Conservation (phyloP, 2,113 vertebrate genomes). For the Xyrauchen texanus region DNA sequence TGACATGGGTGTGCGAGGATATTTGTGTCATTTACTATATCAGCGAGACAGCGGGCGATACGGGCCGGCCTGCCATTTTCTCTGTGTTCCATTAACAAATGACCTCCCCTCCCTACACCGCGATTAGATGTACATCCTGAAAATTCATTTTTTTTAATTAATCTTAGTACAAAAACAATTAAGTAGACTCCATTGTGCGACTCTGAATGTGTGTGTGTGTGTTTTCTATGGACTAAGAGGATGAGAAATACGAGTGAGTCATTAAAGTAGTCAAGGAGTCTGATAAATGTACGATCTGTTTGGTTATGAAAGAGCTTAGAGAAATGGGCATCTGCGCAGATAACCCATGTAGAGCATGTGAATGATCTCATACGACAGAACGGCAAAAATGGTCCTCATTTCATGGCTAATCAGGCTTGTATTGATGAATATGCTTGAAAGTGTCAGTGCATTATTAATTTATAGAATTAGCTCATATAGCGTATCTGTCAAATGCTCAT, state of each 20-base stretch:
- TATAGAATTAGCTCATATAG: background rate
- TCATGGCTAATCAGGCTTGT: constrained; percentile 4
- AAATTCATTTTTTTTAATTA: constrained; percentile 60
- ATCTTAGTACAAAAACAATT: constrained; percentile 65
- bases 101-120: constrained; percentile 58
- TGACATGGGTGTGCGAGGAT: constrained; percentile 26
- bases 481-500: too few species aligned
- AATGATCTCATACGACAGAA: constrained; percentile 4
- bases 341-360: constrained; percentile 9
- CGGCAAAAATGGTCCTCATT: background rate
- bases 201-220: constrained; percentile 12
- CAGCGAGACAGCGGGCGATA: constrained; percentile 16
- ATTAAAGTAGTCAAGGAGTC: constrained; percentile 1
- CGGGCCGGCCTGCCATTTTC: constrained; percentile 56
- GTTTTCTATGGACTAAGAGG: constrained; percentile 4
- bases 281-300: constrained; percentile 27
- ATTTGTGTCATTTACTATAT: constrained; percentile 19
- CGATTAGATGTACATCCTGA: constrained; percentile 65
- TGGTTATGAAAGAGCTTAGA: constrained; percentile 8
- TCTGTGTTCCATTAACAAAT: constrained; percentile 76
- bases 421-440: background rate
- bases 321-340: background rate
- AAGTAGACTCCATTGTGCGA: constrained; percentile 53
- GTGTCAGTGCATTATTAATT: background rate
- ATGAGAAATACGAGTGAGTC: constrained; percentile 28